A percentile compares a stretch with the other conserved stretches of the same genome.
Evolutionary conservation across 1,140 invertebrate species (phyloP).

Genomic region (Metopolophium dirhodum): DNA sequence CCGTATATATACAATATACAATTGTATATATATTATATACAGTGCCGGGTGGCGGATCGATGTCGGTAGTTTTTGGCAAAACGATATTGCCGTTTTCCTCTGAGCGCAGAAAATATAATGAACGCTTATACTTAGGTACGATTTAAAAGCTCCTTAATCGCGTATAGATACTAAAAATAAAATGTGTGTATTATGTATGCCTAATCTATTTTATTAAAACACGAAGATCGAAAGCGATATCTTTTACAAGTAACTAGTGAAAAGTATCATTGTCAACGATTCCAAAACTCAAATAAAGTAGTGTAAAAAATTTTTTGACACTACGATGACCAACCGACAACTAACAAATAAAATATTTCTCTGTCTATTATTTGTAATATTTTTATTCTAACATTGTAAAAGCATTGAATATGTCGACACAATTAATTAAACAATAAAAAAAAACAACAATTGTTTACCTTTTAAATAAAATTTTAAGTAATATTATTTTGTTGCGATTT

Average conservation of each 20-base stretch:
- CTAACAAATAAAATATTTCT: no score
- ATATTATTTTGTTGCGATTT: not conserved
- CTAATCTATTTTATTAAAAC: not conserved
- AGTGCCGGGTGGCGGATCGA: slow-evolving; percentile 32
- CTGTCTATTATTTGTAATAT: not conserved
- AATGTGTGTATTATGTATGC: not conserved
- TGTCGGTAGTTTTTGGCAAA: slow-evolving; percentile 34
- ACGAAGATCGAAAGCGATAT: no score
- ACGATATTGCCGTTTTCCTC: not conserved
- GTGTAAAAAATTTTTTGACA: not conserved
- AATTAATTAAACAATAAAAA: no score
- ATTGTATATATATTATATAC: not conserved
- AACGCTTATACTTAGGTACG: not conserved
- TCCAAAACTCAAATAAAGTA: no score
- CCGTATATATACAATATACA: not conserved
- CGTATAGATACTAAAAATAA: not conserved
- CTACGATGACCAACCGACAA: no score
- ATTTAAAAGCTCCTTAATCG: not conserved
- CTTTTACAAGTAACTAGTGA: no score
- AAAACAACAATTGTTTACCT: not conserved
- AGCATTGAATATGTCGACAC: not conserved
- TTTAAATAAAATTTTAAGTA: no score
- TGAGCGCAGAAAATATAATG: not conserved
- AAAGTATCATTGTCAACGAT: no score
- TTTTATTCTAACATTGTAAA: not conserved